Conservation (phyloP, 2,113 vertebrate species). For the Fukomys damarensis region DNA sequence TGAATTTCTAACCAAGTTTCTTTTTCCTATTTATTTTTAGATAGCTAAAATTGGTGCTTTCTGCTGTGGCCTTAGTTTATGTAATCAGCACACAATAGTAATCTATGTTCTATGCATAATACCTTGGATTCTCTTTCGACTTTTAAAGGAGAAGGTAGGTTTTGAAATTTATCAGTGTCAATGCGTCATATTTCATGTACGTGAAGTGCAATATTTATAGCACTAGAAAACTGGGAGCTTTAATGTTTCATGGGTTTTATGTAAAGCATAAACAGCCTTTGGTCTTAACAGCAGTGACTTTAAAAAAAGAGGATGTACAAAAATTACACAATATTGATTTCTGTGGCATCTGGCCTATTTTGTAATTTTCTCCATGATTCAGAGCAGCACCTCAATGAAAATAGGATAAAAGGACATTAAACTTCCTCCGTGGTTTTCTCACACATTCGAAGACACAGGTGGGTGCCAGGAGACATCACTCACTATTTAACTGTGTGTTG, state of each 20-base stretch:
- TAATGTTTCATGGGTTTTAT: constrained; percentile 50
- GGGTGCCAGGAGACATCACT: neutral
- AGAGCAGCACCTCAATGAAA: neutral
- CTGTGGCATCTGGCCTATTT: constrained; percentile 31
- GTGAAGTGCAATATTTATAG: neutral
- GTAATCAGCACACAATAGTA: constrained; percentile 97
- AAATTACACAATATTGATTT: constrained; percentile 66
- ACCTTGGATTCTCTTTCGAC: constrained; percentile 92
- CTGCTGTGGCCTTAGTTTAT: constrained; percentile 95
- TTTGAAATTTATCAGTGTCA: constrained; percentile 56
- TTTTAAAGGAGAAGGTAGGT: constrained; percentile 88
- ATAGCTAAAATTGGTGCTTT: constrained; percentile 93
- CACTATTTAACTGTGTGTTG: neutral
- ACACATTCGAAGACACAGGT: neutral
- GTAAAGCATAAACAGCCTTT: constrained; percentile 28
- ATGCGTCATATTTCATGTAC: constrained; percentile 54
- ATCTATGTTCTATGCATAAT: constrained; percentile 91
- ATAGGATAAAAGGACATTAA: neutral
- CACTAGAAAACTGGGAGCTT: neutral
- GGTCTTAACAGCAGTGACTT: constrained; percentile 50
- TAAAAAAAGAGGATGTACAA: constrained; percentile 56
- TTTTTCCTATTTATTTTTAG: constrained; percentile 84
- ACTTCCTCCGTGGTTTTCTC: neutral
- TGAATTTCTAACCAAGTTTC: constrained; percentile 52
- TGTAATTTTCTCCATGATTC: constrained; percentile 52